These are phyloP conservation scores for Drosophila neotestacea DNA, from an alignment of 2,888 invertebrate genomes.

Conservation along the genomic window DNA sequence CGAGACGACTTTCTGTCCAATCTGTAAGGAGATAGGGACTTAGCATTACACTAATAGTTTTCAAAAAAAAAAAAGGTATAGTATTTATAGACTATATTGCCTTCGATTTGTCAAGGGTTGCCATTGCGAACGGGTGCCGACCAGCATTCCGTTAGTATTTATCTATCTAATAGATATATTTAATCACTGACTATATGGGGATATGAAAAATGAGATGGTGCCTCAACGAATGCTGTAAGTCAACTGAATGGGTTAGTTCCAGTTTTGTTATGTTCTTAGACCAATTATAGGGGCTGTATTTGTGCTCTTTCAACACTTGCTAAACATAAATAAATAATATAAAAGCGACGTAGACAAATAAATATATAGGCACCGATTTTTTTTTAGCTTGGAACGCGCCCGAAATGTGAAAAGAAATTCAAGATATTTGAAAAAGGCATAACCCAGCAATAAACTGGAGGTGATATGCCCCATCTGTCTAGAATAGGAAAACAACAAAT, in stretches of 20 bases:
- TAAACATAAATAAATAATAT: slow-evolving; percentile 74
- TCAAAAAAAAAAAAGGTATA: background rate
- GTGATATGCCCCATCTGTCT: slow-evolving; percentile 34
- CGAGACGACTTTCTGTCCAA: slow-evolving; percentile 96
- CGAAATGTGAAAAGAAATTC: slow-evolving; percentile 26
- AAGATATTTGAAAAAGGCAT: slow-evolving; percentile 29
- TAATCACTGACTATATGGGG: slow-evolving; percentile 13
- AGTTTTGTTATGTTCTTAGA: slow-evolving; percentile 41
- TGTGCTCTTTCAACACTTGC: slow-evolving; percentile 71
- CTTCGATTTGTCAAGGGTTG: slow-evolving; percentile 68
- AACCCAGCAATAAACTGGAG: slow-evolving; percentile 47
- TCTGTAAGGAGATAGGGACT: slow-evolving; percentile 85
- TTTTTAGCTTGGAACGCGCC: slow-evolving; percentile 36
- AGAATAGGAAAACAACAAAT: slow-evolving; percentile 28
- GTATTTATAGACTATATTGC: slow-evolving; percentile 42
- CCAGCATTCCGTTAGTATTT: slow-evolving; percentile 50
- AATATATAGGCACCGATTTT: slow-evolving; percentile 59
- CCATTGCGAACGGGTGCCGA: slow-evolving; percentile 72
- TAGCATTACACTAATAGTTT: background rate
- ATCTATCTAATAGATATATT: slow-evolving; percentile 13
- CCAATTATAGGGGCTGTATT: slow-evolving; percentile 64
- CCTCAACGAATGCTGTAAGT: slow-evolving; percentile 74
- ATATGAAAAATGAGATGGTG: slow-evolving; percentile 31
- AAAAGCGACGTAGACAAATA: slow-evolving; percentile 70
- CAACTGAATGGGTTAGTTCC: slow-evolving; percentile 71